These are phyloP conservation scores for Hozukius guyotensis DNA, from an alignment of 2,797 vertebrate species.

Conservation along the genomic window DNA sequence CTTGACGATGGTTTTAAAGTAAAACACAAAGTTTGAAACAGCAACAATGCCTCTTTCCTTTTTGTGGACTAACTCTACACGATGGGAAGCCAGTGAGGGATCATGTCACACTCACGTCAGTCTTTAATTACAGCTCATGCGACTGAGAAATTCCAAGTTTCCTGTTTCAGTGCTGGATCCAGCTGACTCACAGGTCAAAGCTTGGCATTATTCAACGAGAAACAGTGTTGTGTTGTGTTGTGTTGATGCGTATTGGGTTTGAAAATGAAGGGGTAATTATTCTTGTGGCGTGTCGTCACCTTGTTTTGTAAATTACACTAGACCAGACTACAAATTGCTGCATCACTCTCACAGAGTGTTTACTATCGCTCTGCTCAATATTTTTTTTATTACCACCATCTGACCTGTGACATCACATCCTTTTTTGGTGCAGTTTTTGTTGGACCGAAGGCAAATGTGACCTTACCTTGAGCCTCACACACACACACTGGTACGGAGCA, in stretches of 20 bases:
- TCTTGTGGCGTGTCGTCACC: background rate
- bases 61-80: background rate
- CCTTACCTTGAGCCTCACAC: background rate
- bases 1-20: background rate
- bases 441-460: slow-evolving; percentile 6
- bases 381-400: background rate
- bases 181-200: slow-evolving; percentile 2
- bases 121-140: background rate
- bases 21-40: background rate
- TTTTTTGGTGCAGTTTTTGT: background rate
- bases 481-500: slow-evolving; percentile 9
- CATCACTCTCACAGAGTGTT: background rate
- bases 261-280: slow-evolving; percentile 2
- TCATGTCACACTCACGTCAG: background rate
- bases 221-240: background rate
- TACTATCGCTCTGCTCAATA: background rate
- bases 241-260: background rate
- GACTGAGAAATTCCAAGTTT: slow-evolving; percentile 1
- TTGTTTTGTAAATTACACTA: slow-evolving; percentile 1
- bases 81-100: background rate
- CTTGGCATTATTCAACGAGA: slow-evolving; percentile 1
- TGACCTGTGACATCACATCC: background rate
- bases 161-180: background rate
- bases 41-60: background rate
- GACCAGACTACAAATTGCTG: background rate